These are phyloP conservation scores for Agrypnia vestita DNA, from an alignment of 1,140 invertebrate genomes.

Conservation along the genomic window DNA sequence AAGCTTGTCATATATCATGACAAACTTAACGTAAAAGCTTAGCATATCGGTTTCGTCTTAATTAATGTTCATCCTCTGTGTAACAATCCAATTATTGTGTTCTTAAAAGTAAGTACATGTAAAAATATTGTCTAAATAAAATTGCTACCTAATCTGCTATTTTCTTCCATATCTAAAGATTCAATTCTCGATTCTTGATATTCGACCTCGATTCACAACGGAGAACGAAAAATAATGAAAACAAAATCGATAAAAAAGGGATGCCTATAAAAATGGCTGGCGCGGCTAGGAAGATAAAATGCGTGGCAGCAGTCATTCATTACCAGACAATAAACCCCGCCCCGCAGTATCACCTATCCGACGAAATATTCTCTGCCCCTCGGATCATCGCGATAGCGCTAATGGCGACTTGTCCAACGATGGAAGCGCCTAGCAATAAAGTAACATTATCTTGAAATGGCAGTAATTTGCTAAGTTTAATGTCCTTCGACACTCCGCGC, in stretches of 20 bases:
- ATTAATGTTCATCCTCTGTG: too few species aligned
- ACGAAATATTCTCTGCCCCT: slow-evolving; percentile 48
- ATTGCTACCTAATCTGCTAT: too few species aligned
- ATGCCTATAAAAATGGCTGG: too few species aligned
- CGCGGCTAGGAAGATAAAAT: slow-evolving; percentile 23
- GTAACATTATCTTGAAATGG: slow-evolving; percentile 46
- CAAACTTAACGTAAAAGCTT: too few species aligned
- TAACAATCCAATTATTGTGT: too few species aligned
- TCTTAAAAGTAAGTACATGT: too few species aligned
- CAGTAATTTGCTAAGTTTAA: slow-evolving; percentile 52
- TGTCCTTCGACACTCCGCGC: slow-evolving; percentile 32
- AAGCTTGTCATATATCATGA: too few species aligned
- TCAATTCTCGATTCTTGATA: background rate
- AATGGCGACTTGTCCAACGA: slow-evolving; percentile 37
- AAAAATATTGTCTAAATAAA: too few species aligned
- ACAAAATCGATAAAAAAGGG: too few species aligned
- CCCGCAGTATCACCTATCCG: background rate
- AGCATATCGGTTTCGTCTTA: too few species aligned
- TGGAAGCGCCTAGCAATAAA: slow-evolving; percentile 41
- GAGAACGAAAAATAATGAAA: background rate
- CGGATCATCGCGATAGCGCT: slow-evolving; percentile 34
- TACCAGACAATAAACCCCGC: slow-evolving; percentile 46
- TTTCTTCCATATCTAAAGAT: too few species aligned
- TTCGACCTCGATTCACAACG: background rate
- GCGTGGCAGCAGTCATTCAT: slow-evolving; percentile 40